Base-by-base conservation (phyloP, 1,140 invertebrate species). In the Vanessa atalanta region DNA sequence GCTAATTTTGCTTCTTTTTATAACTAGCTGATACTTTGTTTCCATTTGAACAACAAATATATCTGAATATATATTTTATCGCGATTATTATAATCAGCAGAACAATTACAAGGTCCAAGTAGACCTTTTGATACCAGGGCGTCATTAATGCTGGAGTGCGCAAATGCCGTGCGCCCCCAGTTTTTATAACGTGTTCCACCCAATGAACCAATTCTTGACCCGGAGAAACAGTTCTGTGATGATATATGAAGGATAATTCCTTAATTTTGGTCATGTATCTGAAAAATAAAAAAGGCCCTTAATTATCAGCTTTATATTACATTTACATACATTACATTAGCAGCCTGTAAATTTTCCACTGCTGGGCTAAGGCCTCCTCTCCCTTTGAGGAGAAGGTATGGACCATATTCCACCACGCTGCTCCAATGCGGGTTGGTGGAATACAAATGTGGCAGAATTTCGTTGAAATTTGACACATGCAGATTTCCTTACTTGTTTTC, bases 111-210 rank as follows among this genome's bases (percentile, higher is more conserved):
- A 88, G 63, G 70, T 90, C 86, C n/a, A 90, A 68, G 31, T 84
- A 88, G 0, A 81, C 37, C 26, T 84, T 87, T 61, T 88, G 82
- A 60, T 90, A 89, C 68, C 83, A 81, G 15, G 80, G 79, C 31
- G 83, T 48, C 12, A 72, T 9, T 5, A 91, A 67, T 2, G 83
- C 82, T n/a, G 78, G 77, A 8, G 89, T 86, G 9, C 83, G 79
- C 4, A 90, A 68, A 68, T 88, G 80, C 0, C 48, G 69, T 0
- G 88, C 87, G 0, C 88, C 89, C 1, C 73, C 31, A 0, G 87
- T 88, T 13, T 69, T 65, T 1, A 89, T 68, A 20, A 86, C 84
- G 70, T 91, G 85, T 15, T 87, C 82, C 31, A 86, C 80, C 83
- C 88, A 88, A 51, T 86, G 83, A 7, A 81, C 75, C 15, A 90